Base-by-base conservation (phyloP, 1,140 invertebrate species). In the Helicoverpa armigera region DNA sequence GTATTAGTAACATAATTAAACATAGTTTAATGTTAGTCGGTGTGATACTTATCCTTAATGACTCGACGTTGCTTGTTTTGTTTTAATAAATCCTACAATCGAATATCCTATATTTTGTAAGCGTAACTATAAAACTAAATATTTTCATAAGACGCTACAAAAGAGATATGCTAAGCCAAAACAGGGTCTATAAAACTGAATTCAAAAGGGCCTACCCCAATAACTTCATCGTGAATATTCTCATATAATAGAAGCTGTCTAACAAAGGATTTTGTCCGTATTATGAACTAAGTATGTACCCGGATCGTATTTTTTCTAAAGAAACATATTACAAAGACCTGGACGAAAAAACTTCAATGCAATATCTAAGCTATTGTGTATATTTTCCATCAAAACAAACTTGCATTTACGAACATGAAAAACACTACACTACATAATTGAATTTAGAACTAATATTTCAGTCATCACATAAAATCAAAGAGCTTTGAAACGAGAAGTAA, bases 161-260 rank as follows among this genome's bases (percentile, higher is more conserved):
- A 65, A 3, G 23, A 51, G 12, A 63, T 23, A 63, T 14, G 65
- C 16, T 69, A 69, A 69, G 16, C 48, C 65, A 18, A 51, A 73
- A 48, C 51, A 18, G 48, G 18, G 11, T 18, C n/a, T 69, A 5
- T 69, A 50, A 51, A 69, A 69, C 43, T 51, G 23, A 69, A 69
- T 69, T 69, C 65, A n/a, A 51, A 51, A 18, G 65, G 16, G 48
- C 2, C 31, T n/a, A 51, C 65, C 48, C 48, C 10, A 69, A 69
- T 51, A 69, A 69, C 65, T 69, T 29, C 16, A 69, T 51, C 48
- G n/a, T 69, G 43, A 69, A 69, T 18, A 43, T 69, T 69, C 48
- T 51, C 23, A 13, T 12, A 29, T 35, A 23, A 63, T 35, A 63
- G 23, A 63, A 63, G 29, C 14, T 13, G 60, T 14, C 14, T 35